Evolutionary conservation across 2,797 vertebrate species (phyloP).

Genomic region (Clarias fuscus): DNA sequence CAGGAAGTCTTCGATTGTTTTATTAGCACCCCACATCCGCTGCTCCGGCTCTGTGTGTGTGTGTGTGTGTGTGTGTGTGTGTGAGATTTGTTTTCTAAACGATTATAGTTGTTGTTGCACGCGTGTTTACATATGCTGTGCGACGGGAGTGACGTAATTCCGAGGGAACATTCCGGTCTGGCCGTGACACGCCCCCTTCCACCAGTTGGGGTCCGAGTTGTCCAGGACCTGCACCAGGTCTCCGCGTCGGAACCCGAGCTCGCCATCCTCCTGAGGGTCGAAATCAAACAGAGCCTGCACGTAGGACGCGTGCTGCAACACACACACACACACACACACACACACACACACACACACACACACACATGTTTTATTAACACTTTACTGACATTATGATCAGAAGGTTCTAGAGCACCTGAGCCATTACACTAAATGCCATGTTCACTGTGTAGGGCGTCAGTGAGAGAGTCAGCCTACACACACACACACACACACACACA

Average conservation of each 20-base stretch:
- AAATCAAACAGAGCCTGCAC: slow-evolving; percentile 99
- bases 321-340: slow-evolving; percentile 16
- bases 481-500: too few relatives aligned
- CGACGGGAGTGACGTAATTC: slow-evolving; percentile 97
- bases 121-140: slow-evolving; percentile 87
- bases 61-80: neutral
- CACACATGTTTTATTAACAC: neutral
- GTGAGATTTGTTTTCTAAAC: neutral
- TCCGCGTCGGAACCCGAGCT: slow-evolving; percentile 94
- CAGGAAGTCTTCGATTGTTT: neutral
- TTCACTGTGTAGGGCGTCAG: too few relatives aligned
- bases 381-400: neutral
- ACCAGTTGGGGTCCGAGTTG: slow-evolving; percentile 91
- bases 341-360: neutral
- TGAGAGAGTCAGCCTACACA: too few relatives aligned
- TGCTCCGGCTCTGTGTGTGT: neutral
- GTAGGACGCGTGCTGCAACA: slow-evolving; percentile 87
- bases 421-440: too few relatives aligned
- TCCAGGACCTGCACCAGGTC: slow-evolving; percentile 95
- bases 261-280: slow-evolving; percentile 96
- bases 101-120: neutral
- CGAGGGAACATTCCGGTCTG: slow-evolving; percentile 99
- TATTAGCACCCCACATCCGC: neutral
- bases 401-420: too few relatives aligned
- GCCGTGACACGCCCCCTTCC: slow-evolving; percentile 97